Percentiles rank a stretch among this genome's conserved stretches.
Evolutionary conservation across 2,888 invertebrate species (phyloP).

Genomic region (Frankliniella fusca): DNA sequence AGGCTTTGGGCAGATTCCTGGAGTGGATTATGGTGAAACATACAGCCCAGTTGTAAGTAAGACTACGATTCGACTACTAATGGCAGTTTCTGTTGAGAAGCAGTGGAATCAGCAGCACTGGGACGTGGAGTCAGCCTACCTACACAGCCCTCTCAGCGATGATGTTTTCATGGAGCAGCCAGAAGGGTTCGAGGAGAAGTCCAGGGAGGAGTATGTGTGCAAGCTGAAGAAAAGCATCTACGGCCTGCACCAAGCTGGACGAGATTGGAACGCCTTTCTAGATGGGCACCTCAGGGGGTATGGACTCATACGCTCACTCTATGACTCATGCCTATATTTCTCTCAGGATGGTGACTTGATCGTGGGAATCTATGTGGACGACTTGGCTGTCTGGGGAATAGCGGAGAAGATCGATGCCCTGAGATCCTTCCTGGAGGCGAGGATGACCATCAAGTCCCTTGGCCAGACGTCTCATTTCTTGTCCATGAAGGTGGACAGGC

Average conservation of each 20-base stretch:
- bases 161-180: no score
- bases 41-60: background rate
- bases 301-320: constrained; percentile 28
- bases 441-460: no score
- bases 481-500: no score
- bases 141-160: no score
- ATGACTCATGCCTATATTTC: constrained; percentile 33
- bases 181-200: background rate
- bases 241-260: constrained; percentile 31
- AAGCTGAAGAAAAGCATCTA: no score
- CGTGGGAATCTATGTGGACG: constrained; percentile 31
- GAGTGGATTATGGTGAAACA: background rate
- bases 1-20: background rate
- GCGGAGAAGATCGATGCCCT: background rate
- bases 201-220: constrained; percentile 26
- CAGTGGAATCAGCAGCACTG: background rate
- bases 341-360: constrained; percentile 26
- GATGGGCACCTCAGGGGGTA: constrained; percentile 17
- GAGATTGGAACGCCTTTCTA: constrained; percentile 28
- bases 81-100: no score
- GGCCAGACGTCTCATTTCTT: no score
- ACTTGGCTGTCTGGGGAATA: constrained; percentile 19
- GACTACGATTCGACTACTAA: background rate
- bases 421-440: no score
- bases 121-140: no score